phyloP scores from a whole-genome alignment of 2,888 invertebrate species.

The Nipponacmea schrenckii region DNA sequence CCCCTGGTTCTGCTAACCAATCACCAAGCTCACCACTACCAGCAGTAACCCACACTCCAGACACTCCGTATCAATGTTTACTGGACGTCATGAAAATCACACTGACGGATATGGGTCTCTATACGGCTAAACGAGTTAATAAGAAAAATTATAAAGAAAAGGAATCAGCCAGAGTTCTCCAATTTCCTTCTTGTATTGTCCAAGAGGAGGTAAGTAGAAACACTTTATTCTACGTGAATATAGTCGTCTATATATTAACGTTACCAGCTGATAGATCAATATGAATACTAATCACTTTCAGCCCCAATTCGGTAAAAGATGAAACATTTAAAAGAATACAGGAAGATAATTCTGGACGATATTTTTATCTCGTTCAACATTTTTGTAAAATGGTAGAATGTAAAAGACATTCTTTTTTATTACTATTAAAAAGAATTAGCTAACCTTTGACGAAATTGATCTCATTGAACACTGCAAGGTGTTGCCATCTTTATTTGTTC shows the following conservation, averaged over 20 bases:
- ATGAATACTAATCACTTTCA: too few species aligned
- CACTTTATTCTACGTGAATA: not conserved
- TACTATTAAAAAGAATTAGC: too few species aligned
- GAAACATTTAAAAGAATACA: too few species aligned
- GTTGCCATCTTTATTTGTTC: too few species aligned
- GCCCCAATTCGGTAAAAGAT: too few species aligned
- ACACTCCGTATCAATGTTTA: conserved; percentile 70
- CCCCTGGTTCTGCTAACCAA: conserved; percentile 6
- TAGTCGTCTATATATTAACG: not conserved
- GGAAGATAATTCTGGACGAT: too few species aligned
- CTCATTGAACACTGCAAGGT: too few species aligned
- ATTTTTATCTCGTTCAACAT: too few species aligned
- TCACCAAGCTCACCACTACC: not conserved
- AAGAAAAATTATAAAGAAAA: conserved; percentile 38
- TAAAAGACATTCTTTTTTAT: too few species aligned
- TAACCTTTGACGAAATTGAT: too few species aligned
- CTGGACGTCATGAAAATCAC: conserved; percentile 81
- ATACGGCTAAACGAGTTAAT: conserved; percentile 72
- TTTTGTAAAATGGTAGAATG: too few species aligned
- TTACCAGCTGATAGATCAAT: too few species aligned
- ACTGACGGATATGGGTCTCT: conserved; percentile 81
- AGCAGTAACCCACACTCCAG: not conserved
- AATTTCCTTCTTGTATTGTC: conserved; percentile 64
- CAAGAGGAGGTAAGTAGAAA: conserved; percentile 53
- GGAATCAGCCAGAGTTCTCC: conserved; percentile 46